Base-by-base conservation (phyloP, 2,113 vertebrate species). In the Anthoscopus minutus region DNA sequence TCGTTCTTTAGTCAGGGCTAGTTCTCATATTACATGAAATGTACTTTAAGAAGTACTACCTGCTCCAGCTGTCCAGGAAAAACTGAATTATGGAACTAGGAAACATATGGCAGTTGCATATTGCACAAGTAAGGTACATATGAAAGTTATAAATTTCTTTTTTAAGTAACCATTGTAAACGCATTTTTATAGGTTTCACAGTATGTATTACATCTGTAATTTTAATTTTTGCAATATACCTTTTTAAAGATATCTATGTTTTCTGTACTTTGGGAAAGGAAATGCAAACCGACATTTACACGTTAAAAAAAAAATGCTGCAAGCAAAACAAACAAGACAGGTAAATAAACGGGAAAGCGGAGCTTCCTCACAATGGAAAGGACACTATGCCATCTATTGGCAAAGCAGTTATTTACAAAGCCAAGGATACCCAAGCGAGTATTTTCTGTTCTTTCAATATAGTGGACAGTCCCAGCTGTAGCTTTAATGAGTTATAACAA, bases 101-200 rank as follows among this genome's bases (percentile, higher is more conserved):
- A 98, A 98, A 98, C 98, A 98, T 97, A 98, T 97, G 98, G 98
- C 94, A 88, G 96, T 97, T 97, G 97, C 97, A 96, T 97, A 96
- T 98, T 97, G 97, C 95, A 58, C 86, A 86, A 96, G 96, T 95
- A 97, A 98, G 97, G 97, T 97, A 97, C 97, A 98, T 98, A 98
- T 98, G 98, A 97, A 98, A 98, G 97, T 98, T 98, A 98, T 98
- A 98, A 98, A 98, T 98, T 97, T 98, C 96, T 97, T 98, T 98
- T 97, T 97, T 97, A 97, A 98, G 97, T 98, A 96, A 97, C 97
- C 94, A 97, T 97, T 98, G 98, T 98, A 98, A 98, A 98, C 97
- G 97, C 97, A 88, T 98, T 96, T 98, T 98, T 98, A 98, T 98
- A 97, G 97, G 97, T 97, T 98, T 98, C 96, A 96, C 96, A 97